Conservation (phyloP, 2,797 vertebrate genomes). For the Poeciliopsis paucimaculata region DNA sequence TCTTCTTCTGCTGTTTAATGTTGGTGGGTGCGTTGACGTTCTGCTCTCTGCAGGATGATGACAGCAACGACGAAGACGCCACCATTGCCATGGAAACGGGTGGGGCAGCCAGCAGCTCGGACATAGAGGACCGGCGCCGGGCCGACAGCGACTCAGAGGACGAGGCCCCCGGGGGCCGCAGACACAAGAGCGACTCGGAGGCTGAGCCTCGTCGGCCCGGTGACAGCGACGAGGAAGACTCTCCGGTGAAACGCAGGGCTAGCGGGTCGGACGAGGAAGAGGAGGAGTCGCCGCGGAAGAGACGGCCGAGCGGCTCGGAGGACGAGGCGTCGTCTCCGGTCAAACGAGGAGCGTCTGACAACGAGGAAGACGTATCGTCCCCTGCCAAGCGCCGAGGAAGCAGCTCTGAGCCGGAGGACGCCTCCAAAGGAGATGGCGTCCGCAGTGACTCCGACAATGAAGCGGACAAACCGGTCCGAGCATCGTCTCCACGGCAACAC, state of each 20-base stretch:
- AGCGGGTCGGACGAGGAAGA: constrained; percentile 78
- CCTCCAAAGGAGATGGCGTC: constrained; percentile 51
- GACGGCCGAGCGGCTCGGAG: constrained; percentile 74
- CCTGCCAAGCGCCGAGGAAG: constrained; percentile 14
- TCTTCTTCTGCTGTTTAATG: neutral
- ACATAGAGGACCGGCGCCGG: constrained; percentile 66
- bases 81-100: constrained; percentile 49
- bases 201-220: constrained; percentile 62
- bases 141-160: constrained; percentile 81
- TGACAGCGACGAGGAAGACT: constrained; percentile 76
- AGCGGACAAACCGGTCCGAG: constrained; percentile 7
- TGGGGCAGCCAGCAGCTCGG: constrained; percentile 66
- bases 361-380: constrained; percentile 50
- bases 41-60: constrained; percentile 84
- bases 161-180: constrained; percentile 1
- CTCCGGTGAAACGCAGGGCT: constrained; percentile 69
- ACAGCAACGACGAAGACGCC: constrained; percentile 84
- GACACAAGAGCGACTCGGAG: constrained; percentile 83
- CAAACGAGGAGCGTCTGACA: neutral
- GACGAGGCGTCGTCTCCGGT: constrained; percentile 65
- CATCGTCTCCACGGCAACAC: neutral
- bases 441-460: constrained; percentile 29
- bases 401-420: constrained; percentile 51
- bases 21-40: neutral
- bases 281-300: constrained; percentile 45